These are phyloP conservation scores for Stegastes partitus DNA, from an alignment of 2,113 vertebrate genomes.

Conservation along the genomic window DNA sequence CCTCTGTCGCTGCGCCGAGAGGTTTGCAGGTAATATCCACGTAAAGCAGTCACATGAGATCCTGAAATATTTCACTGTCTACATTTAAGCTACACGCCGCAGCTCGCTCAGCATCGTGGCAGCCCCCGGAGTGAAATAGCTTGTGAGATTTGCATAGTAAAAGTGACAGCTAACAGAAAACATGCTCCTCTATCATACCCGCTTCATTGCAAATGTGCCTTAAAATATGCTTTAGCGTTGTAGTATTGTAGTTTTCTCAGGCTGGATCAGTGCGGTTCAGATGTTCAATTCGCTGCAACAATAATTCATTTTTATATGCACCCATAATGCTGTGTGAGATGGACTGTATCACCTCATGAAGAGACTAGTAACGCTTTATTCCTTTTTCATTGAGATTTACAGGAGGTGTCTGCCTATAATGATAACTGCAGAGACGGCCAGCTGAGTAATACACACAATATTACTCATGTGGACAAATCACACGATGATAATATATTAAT, in stretches of 20 bases:
- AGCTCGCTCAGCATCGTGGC: conserved; percentile 4
- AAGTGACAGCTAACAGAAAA: conserved; percentile 34
- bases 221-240: conserved; percentile 21
- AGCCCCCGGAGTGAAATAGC: conserved; percentile 17
- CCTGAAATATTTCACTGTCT: conserved; percentile 7
- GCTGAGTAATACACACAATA: conserved; percentile 3
- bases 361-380: conserved; percentile 24
- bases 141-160: conserved; percentile 40
- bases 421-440: neutral
- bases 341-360: conserved; percentile 32
- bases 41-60: conserved; percentile 35
- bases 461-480: conserved; percentile 38
- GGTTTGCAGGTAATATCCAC: conserved; percentile 9
- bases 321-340: conserved; percentile 21
- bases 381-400: conserved; percentile 21
- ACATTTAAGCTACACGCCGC: conserved; percentile 12
- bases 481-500: conserved; percentile 17
- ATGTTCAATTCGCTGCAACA: conserved; percentile 4
- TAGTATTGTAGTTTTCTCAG: conserved; percentile 11
- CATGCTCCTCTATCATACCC: neutral
- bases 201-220: conserved; percentile 16
- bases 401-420: neutral
- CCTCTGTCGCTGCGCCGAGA: neutral
- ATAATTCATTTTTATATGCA: conserved; percentile 37
- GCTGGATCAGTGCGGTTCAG: conserved; percentile 16